These are phyloP conservation scores for Pogoniulus pusillus DNA, from an alignment of 2,797 vertebrate species.

Conservation along the genomic window DNA sequence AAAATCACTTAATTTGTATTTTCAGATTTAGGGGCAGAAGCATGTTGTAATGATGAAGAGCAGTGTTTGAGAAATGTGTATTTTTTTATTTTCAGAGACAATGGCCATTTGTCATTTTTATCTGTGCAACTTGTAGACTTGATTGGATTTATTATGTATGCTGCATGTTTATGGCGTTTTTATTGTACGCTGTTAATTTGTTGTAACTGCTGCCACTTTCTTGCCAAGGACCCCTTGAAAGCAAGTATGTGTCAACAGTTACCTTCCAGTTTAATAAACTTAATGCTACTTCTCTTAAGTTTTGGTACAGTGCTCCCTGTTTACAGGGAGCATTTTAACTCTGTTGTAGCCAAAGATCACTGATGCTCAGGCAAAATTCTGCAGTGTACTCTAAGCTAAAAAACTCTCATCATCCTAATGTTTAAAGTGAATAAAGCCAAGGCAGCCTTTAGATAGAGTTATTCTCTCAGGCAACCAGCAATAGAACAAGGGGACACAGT, in stretches of 20 bases:
- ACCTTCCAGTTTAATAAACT: slow-evolving; percentile 72
- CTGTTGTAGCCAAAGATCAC: background rate
- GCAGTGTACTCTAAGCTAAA: background rate
- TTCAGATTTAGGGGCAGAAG: slow-evolving; percentile 72
- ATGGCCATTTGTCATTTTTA: slow-evolving; percentile 80
- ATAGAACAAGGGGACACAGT: no score
- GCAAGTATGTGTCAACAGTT: slow-evolving; percentile 72
- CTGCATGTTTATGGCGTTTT: slow-evolving; percentile 79
- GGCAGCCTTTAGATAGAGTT: fast-evolving
- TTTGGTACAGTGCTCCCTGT: slow-evolving; percentile 2
- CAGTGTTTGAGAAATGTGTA: slow-evolving; percentile 67
- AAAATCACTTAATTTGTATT: slow-evolving; percentile 71
- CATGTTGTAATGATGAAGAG: slow-evolving; percentile 62
- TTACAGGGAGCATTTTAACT: slow-evolving; percentile 6
- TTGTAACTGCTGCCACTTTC: slow-evolving; percentile 75
- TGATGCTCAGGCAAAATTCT: background rate
- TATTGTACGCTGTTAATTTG: slow-evolving; percentile 82
- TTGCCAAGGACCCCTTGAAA: slow-evolving; percentile 74
- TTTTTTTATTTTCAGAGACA: slow-evolving; percentile 75
- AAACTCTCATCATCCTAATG: background rate
- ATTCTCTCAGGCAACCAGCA: no score
- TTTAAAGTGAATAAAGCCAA: background rate
- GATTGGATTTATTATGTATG: slow-evolving; percentile 80
- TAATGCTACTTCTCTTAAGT: slow-evolving; percentile 48
- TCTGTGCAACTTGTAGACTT: slow-evolving; percentile 73